Base-by-base conservation (phyloP, 1,140 invertebrate species). In the Dendroctonus ponderosae region DNA sequence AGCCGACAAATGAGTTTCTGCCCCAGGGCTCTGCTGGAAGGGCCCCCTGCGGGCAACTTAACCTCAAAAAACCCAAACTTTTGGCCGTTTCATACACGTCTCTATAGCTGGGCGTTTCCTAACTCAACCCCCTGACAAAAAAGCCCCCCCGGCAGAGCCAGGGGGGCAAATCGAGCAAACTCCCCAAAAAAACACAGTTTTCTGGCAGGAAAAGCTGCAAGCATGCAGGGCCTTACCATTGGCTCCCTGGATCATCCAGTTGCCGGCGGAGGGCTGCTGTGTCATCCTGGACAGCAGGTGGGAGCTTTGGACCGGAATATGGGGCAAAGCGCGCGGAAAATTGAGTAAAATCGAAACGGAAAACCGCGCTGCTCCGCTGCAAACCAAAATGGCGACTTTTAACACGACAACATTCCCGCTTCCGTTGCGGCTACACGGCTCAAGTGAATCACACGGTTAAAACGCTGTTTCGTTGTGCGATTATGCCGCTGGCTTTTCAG, bases 221-320 rank as follows among this genome's bases (percentile, higher is more conserved):
- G 64, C 65, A 70, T 70, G 79, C 75, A 66, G 41, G 72, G 46
- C 81, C 83, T 85, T 79, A 86, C 85, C 86, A 75, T 85, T 85
- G 42, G 82, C 80, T 79, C 86, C 85, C 69, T 87, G 85, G 77
- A 87, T 87, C 61, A 86, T 77, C 74, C 86, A 85, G 79, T 86
- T 86, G 76, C 84, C 81, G 67, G 84, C 84, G 78, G 83, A 84
- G 75, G 81, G 82, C 80, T 83, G 84, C 71, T 85, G 84, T 61
- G 84, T 82, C 84, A 86, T 86, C 70, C 68, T 70, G 58, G 42
- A 58, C 63, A 62, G 44, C 52, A 14, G 15, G 11, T 26, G 49
- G 42, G 60, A 40, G 39, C 53, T 38, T 51, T 15, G 49, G 43
- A 52, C 43, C 60, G 6, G 65, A 71, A 71, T 69, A 67, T 39